Conservation (phyloP, 2,797 vertebrate species). For the Gymnothorax reevesii region DNA sequence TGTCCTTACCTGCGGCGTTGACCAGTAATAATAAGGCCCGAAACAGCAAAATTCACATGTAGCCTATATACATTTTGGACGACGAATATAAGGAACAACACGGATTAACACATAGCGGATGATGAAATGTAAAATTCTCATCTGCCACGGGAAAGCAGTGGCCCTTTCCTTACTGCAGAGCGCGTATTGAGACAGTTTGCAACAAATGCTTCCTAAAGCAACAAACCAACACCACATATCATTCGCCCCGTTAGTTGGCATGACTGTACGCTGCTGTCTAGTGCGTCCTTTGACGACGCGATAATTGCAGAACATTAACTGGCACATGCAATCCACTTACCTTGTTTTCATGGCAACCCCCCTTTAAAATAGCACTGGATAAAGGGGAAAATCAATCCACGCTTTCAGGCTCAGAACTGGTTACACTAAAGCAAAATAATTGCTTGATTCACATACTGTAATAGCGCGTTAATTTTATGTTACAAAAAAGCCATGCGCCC, state of each 20-base stretch:
- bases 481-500: constrained; percentile 1
- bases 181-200: background rate
- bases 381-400: constrained; percentile 48
- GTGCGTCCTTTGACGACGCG: background rate
- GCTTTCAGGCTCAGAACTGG: constrained; percentile 24
- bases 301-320: background rate
- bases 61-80: background rate
- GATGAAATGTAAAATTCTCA: background rate
- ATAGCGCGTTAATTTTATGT: background rate
- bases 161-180: background rate
- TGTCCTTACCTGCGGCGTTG: background rate
- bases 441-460: background rate
- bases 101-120: background rate
- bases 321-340: constrained; percentile 57
- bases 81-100: background rate
- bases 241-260: background rate
- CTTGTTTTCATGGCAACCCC: constrained; percentile 65
- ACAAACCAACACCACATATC: background rate
- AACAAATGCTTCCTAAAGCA: background rate
- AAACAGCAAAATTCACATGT: background rate
- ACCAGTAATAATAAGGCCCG: background rate
- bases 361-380: constrained; percentile 50
- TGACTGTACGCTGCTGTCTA: background rate
- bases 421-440: constrained; percentile 20
- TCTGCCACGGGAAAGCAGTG: background rate